phyloP scores from a whole-genome alignment of 2,113 vertebrate genomes.

The Eurypyga helias region DNA sequence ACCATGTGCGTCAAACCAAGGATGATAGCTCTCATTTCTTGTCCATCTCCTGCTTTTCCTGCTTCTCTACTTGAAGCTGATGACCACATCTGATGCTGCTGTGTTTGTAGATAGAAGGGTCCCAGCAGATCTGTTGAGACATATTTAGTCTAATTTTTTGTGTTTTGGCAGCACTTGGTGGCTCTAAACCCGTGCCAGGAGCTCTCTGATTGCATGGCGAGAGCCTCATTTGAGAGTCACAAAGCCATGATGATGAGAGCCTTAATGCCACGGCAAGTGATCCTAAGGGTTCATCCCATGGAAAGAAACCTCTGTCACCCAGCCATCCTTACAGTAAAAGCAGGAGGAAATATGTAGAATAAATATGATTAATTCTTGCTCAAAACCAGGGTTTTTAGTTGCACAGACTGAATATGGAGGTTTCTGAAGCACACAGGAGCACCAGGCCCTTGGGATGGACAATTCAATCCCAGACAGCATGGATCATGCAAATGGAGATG shows the following conservation, averaged over 20 bases:
- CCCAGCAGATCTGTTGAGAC: not conserved
- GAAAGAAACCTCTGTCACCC: not conserved
- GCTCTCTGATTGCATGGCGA: fast-evolving
- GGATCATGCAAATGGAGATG: not conserved
- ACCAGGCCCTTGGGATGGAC: not conserved
- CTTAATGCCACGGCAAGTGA: not conserved
- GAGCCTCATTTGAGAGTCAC: not conserved
- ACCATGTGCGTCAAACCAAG: not conserved
- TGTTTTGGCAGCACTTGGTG: not conserved
- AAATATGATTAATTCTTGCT: not conserved
- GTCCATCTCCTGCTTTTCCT: not conserved
- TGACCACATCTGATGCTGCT: not conserved
- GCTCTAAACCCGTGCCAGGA: not conserved
- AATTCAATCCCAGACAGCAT: not conserved
- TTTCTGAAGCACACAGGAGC: not conserved
- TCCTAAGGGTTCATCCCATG: not conserved
- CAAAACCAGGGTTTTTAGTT: not conserved
- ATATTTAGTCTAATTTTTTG: not conserved
- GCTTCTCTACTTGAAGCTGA: not conserved
- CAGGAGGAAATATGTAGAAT: not conserved
- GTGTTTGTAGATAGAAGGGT: not conserved
- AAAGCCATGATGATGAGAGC: fast-evolving
- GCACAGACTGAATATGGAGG: not conserved
- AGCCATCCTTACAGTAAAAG: not conserved
- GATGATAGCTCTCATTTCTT: not conserved